Conservation (phyloP, 92 coral and sea anemone species). For the Heteractis magnifica region DNA sequence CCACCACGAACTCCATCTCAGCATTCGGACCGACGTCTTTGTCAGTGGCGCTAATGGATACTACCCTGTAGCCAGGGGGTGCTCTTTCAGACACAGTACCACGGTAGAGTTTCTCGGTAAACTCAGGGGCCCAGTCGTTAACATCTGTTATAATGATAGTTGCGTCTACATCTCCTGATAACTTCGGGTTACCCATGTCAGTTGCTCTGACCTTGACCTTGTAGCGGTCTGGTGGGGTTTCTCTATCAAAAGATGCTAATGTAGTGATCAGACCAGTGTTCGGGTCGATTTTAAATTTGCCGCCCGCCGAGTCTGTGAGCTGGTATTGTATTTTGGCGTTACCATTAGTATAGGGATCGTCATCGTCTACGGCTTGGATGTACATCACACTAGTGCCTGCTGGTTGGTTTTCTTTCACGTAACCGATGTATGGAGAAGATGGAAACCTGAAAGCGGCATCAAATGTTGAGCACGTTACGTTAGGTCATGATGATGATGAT, state of each 20-base stretch:
- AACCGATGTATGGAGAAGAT: constrained; percentile 68
- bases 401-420: constrained; percentile 55
- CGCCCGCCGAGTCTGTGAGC: constrained; percentile 58
- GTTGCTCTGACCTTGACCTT: constrained; percentile 61
- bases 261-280: constrained; percentile 57
- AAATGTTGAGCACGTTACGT: background rate
- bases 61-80: constrained; percentile 62
- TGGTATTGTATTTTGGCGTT: constrained; percentile 62
- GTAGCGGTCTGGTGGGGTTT: constrained; percentile 60
- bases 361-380: constrained; percentile 68
- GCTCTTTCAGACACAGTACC: constrained; percentile 64
- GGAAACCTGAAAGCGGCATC: constrained; percentile 38
- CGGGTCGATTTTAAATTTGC: constrained; percentile 54
- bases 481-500: no score
- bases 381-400: constrained; percentile 60
- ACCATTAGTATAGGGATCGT: constrained; percentile 55
- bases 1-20: constrained; percentile 60
- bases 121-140: constrained; percentile 53
- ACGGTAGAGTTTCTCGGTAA: constrained; percentile 43
- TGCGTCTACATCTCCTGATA: constrained; percentile 64
- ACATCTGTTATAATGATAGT: constrained; percentile 54
- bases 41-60: constrained; percentile 50
- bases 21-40: constrained; percentile 60
- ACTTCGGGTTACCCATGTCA: constrained; percentile 65
- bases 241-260: constrained; percentile 52